Evolutionary conservation across 1,140 invertebrate species (phyloP), one percentile per base, ranked within the genome.

Genomic region (Bombus sibiricus): DNA sequence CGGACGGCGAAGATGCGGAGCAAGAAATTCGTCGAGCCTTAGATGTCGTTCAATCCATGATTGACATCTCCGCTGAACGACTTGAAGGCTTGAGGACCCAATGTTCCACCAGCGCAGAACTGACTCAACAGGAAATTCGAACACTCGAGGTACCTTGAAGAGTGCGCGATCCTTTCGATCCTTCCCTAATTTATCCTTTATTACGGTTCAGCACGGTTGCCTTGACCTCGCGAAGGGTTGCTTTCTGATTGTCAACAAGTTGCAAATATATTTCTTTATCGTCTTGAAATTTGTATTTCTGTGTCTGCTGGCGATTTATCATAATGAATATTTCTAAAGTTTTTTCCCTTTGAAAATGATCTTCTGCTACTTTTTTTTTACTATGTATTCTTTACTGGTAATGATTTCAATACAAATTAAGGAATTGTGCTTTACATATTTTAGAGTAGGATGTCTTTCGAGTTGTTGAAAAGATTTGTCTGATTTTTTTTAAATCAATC

Each of bases 111-210:
- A 98, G 97, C 94, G 98, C 97, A 71, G 98, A 98, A 95, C 96
- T 99, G 87, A 99, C 98, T 66, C 98, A 99, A 93, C 98, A 99
- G 93, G 98, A 99, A 96, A 99, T 99, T 92, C 96, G 98, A 89
- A 98, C 97, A 76, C 95, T 99, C 73, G 99, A 99, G 97, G 98
- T 98, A 96, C 6, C 1, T 43, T 25, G 12, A 78, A 59, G 15
- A 13, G 28, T 22, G 8, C 1, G 28, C n/a, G 12, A 25, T 34
- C 0, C 37, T 32, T 37, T 41, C 22, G 39, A 62, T 85, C 32
- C 25, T 37, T 72, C n/a, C 8, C 13, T 12, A 22, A 80, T 64
- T 25, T 34, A 53, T 18, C n/a, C 18, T 72, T 59, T 25, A 28
- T 80, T 77, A 43, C 32, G 34, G 34, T 34, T 62, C 37, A 22